These are phyloP conservation scores for Sarcophaga subvicina DNA, from an alignment of 2,888 invertebrate genomes.

Conservation along the genomic window DNA sequence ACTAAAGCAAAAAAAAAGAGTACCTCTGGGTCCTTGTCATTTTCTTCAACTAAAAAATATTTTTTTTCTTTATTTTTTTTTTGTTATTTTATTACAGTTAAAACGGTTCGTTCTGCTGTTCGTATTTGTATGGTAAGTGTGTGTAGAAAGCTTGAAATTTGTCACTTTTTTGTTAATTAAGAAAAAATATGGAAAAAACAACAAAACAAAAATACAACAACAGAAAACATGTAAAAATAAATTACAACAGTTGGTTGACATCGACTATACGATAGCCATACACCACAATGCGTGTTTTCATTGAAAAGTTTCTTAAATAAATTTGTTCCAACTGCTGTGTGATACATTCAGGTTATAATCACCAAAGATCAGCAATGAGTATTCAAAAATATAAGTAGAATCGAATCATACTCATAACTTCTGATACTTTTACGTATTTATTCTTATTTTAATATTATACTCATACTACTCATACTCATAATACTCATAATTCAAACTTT, in stretches of 20 bases:
- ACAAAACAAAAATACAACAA: not conserved
- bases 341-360: too few species aligned
- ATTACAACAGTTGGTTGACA: not conserved
- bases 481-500: too few species aligned
- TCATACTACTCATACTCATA: too few species aligned
- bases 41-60: not conserved
- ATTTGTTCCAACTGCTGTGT: too few species aligned
- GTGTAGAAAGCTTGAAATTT: not conserved
- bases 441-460: too few species aligned
- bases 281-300: too few species aligned
- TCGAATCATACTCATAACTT: too few species aligned
- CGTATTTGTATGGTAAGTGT: not conserved
- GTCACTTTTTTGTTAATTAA: not conserved
- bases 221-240: not conserved
- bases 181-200: not conserved
- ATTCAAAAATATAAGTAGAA: too few species aligned
- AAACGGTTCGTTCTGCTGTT: not conserved
- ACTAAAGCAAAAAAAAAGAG: slow-evolving; percentile 9
- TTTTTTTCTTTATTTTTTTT: not conserved
- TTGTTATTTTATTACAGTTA: not conserved
- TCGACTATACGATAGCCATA: too few species aligned
- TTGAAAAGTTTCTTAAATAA: too few species aligned
- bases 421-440: too few species aligned
- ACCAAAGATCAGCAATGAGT: too few species aligned
- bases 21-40: not conserved